phyloP scores from a whole-genome alignment of 2,113 vertebrate species.

The Brachypteracias leptosomus region DNA sequence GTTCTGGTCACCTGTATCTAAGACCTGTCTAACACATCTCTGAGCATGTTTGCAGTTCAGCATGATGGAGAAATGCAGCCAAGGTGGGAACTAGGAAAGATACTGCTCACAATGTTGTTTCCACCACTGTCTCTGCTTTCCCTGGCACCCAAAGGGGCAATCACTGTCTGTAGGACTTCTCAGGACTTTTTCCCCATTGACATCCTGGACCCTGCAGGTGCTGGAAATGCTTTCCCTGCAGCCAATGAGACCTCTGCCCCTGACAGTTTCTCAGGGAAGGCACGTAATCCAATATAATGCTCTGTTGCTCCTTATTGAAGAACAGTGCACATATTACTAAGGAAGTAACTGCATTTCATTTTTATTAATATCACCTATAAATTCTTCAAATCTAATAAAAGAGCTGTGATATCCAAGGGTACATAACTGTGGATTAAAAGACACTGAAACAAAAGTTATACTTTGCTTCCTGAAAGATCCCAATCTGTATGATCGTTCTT shows the following conservation, averaged over 20 bases:
- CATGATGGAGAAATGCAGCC: too few relatives aligned
- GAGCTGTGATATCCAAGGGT: neutral
- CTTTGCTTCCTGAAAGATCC: neutral
- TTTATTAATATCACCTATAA: neutral
- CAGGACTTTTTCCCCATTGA: neutral
- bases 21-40: too few relatives aligned
- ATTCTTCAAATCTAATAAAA: neutral
- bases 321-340: neutral
- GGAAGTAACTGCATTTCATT: neutral
- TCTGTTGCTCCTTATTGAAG: neutral
- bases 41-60: too few relatives aligned
- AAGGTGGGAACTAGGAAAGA: too few relatives aligned
- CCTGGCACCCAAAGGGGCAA: neutral
- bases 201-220: neutral
- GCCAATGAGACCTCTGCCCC: neutral
- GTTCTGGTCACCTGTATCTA: too few relatives aligned
- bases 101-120: too few relatives aligned
- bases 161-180: neutral
- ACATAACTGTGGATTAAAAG: neutral
- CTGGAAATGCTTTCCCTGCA: neutral
- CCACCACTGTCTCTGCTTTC: too few relatives aligned
- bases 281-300: neutral
- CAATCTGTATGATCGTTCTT: neutral
- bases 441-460: neutral
- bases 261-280: neutral